These are phyloP conservation scores for Paraescarpia echinospica DNA, from an alignment of 1,140 invertebrate genomes.

Conservation along the genomic window DNA sequence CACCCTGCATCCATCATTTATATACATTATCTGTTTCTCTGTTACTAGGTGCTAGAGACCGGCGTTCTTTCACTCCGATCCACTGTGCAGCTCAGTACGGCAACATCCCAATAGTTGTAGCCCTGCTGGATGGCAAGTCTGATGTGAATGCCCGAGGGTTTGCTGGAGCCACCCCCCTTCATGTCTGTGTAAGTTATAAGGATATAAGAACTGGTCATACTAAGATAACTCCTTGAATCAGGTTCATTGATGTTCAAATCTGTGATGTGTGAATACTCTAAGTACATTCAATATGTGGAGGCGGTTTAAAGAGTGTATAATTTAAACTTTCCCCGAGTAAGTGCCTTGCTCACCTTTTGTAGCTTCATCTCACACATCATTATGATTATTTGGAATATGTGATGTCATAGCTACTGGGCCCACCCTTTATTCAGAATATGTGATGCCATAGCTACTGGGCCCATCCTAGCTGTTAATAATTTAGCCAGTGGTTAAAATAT, in stretches of 20 bases:
- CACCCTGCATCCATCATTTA: no score
- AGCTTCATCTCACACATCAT: background rate
- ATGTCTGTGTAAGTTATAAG: slow-evolving; percentile 49
- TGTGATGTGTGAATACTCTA: background rate
- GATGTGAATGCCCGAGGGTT: slow-evolving; percentile 51
- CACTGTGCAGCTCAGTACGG: slow-evolving; percentile 53
- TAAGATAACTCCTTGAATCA: background rate
- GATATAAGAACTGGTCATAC: background rate
- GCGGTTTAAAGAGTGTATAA: background rate
- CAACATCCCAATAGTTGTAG: slow-evolving; percentile 42
- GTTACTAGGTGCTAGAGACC: slow-evolving; percentile 45
- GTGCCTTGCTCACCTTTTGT: background rate
- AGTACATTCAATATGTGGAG: no score
- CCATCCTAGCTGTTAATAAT: no score
- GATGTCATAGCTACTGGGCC: no score
- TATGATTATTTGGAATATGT: no score
- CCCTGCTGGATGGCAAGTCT: slow-evolving; percentile 47
- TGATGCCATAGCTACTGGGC: no score
- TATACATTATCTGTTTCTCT: background rate
- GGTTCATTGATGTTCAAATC: background rate
- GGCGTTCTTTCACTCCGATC: slow-evolving; percentile 49
- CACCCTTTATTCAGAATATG: no score
- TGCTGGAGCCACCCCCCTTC: slow-evolving; percentile 53
- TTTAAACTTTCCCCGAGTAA: background rate
- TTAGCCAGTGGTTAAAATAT: no score